phyloP scores from a whole-genome alignment of 2,113 vertebrate genomes.

The Corydoras maculifer region DNA sequence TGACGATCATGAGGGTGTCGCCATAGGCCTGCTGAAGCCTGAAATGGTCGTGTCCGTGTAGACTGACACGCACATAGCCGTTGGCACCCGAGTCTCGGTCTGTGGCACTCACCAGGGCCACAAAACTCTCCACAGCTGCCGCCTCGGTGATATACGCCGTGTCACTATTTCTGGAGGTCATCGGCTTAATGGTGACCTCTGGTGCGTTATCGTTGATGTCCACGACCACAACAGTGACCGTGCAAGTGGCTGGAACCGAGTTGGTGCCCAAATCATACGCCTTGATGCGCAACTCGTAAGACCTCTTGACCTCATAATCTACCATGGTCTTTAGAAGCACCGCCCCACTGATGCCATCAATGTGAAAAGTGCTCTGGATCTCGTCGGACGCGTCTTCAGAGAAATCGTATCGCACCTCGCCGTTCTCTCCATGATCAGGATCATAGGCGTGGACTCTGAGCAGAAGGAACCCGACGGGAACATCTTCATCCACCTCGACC shows the following conservation, averaged over 20 bases:
- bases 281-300: slow-evolving; percentile 58
- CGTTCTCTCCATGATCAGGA: slow-evolving; percentile 63
- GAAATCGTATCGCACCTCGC: slow-evolving; percentile 62
- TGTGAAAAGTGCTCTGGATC: slow-evolving; percentile 51
- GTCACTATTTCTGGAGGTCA: slow-evolving; percentile 61
- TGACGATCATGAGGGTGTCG: slow-evolving; percentile 33
- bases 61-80: slow-evolving; percentile 72
- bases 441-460: slow-evolving; percentile 65
- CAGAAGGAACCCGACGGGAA: slow-evolving; percentile 60
- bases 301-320: slow-evolving; percentile 59
- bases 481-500: slow-evolving; percentile 65
- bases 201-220: slow-evolving; percentile 72
- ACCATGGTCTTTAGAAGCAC: slow-evolving; percentile 57
- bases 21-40: slow-evolving; percentile 49
- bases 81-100: slow-evolving; percentile 41
- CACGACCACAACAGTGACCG: slow-evolving; percentile 57
- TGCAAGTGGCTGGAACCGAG: slow-evolving; percentile 58
- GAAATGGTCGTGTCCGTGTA: slow-evolving; percentile 72
- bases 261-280: slow-evolving; percentile 58
- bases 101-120: slow-evolving; percentile 38
- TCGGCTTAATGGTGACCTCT: slow-evolving; percentile 65
- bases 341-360: slow-evolving; percentile 59
- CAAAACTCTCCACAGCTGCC: slow-evolving; percentile 64
- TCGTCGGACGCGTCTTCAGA: slow-evolving; percentile 45
- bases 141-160: slow-evolving; percentile 60